phyloP scores from a whole-genome alignment of 2,797 vertebrate genomes.

The Avahi laniger region DNA sequence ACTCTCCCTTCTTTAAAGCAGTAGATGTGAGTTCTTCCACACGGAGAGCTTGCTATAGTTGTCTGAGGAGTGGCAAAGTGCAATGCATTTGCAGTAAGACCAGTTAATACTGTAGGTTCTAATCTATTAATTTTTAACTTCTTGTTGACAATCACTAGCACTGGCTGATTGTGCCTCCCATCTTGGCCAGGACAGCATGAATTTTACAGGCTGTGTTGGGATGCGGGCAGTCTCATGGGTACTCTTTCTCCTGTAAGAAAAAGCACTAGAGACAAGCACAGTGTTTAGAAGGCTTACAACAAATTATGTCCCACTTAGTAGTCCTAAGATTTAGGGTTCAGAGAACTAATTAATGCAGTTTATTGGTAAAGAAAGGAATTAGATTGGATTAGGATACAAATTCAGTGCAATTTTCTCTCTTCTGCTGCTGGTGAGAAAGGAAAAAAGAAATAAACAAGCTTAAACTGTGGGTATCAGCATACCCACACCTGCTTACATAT shows the following conservation, averaged over 20 bases:
- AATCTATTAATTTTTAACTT: background rate
- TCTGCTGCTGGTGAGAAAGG: background rate
- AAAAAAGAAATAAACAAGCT: background rate
- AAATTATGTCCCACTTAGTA: constrained; percentile 54
- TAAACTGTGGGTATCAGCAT: background rate
- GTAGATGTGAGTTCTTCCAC: background rate
- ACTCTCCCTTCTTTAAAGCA: background rate
- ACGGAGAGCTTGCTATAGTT: background rate
- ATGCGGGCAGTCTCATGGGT: background rate
- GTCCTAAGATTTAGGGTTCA: constrained; percentile 50
- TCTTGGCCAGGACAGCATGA: background rate
- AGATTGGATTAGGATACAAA: constrained; percentile 53
- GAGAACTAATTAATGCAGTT: constrained; percentile 57
- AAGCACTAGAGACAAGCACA: background rate
- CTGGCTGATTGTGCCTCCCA: background rate
- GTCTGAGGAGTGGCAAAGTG: background rate
- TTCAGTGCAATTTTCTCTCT: constrained; percentile 43
- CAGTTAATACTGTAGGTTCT: background rate
- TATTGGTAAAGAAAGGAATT: constrained; percentile 52
- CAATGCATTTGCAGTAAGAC: background rate
- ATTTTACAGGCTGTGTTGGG: background rate
- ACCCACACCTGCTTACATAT: background rate
- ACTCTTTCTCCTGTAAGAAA: background rate
- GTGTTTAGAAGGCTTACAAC: background rate
- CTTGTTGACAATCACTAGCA: background rate